Evolutionary conservation across 2,797 vertebrate genomes (phyloP).

Genomic region (Trematocara caparti): DNA sequence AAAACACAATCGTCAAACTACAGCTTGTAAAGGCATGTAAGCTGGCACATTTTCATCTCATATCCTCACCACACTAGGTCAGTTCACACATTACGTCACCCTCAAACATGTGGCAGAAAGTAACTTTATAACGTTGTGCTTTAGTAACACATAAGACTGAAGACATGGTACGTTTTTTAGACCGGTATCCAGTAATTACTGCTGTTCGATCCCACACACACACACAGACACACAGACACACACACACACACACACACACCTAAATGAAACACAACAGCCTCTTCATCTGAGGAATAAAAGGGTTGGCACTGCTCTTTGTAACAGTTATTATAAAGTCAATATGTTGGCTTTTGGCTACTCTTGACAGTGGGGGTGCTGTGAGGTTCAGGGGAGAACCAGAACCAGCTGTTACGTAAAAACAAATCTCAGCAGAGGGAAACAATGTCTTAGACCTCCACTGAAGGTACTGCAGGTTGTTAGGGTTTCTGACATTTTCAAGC

Average conservation of each 20-base stretch:
- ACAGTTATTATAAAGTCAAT: conserved; percentile 60
- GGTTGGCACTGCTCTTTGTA: conserved; percentile 35
- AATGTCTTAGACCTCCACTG: conserved; percentile 48
- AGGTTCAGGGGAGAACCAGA: conserved; percentile 42
- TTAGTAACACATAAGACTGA: background rate
- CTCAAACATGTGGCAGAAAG: background rate
- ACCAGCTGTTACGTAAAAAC: conserved; percentile 65
- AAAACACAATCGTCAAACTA: background rate
- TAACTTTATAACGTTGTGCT: background rate
- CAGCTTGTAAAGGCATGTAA: background rate
- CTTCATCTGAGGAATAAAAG: conserved; percentile 31
- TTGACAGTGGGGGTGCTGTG: conserved; percentile 26
- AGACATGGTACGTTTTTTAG: background rate
- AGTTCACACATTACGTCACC: background rate
- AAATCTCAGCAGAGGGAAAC: conserved; percentile 49
- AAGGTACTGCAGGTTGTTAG: conserved; percentile 48
- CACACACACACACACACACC: background rate
- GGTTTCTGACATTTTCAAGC: conserved; percentile 48
- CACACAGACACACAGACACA: background rate
- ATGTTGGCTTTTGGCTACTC: conserved; percentile 55
- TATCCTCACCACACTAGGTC: background rate
- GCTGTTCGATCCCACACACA: background rate
- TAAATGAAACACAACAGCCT: conserved; percentile 10
- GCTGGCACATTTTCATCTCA: background rate
- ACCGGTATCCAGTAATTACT: background rate